Conservation (phyloP, 2,888 invertebrate species). For the Drosophila fulvimacula region DNA sequence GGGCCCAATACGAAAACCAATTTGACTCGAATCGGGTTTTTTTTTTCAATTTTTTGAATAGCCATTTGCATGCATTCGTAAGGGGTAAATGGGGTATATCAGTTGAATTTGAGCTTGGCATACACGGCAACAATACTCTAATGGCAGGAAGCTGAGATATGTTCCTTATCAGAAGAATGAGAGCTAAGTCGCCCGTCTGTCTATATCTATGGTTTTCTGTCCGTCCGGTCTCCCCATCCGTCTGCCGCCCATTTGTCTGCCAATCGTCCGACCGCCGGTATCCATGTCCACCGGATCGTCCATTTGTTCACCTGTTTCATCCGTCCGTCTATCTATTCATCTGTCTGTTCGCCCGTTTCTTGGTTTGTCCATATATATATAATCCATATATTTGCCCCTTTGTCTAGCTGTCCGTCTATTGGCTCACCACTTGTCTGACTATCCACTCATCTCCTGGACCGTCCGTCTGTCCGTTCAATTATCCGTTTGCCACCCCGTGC, state of each 20-base stretch:
- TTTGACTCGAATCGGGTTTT: conserved; percentile 9
- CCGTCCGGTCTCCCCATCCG: background rate
- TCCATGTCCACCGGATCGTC: background rate
- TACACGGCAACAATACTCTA: too few relatives aligned
- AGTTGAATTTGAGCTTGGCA: too few relatives aligned
- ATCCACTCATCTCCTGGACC: background rate
- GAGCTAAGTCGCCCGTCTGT: background rate
- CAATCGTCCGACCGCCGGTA: background rate
- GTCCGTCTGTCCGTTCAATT: background rate
- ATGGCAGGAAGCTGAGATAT: too few relatives aligned
- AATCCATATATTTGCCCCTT: background rate
- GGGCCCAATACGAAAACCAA: conserved; percentile 5
- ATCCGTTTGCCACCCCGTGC: too few relatives aligned
- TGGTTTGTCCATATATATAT: too few relatives aligned
- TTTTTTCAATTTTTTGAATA: background rate
- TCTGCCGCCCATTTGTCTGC: background rate
- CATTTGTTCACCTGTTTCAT: background rate
- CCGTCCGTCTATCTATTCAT: background rate
- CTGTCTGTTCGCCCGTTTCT: background rate
- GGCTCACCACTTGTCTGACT: background rate
- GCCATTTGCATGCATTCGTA: background rate
- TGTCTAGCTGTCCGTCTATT: background rate
- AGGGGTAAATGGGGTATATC: background rate
- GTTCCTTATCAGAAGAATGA: background rate
- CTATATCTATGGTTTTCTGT: background rate